Percentiles rank a stretch among this genome's conserved stretches.
phyloP scores from a whole-genome alignment of 2,113 vertebrate genomes.

The Colius striatus region DNA sequence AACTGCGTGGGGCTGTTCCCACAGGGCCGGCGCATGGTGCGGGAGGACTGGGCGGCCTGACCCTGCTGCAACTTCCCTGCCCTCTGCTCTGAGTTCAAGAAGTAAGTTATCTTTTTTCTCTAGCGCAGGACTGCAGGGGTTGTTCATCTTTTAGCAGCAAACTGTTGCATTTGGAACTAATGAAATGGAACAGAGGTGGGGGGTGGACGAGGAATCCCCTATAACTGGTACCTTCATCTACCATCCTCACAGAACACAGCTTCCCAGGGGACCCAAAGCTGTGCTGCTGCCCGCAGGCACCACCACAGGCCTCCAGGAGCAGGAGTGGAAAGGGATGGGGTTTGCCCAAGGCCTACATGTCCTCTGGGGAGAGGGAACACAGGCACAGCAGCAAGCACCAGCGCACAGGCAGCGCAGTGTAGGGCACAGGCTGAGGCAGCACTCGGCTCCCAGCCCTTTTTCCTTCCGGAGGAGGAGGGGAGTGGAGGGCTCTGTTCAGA shows the following conservation, averaged over 20 bases:
- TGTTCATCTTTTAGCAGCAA: neutral
- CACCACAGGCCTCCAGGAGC: too few species aligned
- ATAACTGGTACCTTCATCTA: neutral
- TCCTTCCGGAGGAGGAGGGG: rapidly evolving
- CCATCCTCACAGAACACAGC: rapidly evolving
- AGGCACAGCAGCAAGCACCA: neutral
- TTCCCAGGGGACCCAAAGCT: neutral
- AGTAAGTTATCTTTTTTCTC: constrained; percentile 78
- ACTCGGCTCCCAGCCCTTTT: rapidly evolving
- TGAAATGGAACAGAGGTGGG: neutral
- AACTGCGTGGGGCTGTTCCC: neutral
- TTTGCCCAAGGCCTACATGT: too few species aligned
- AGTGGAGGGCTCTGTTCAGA: neutral
- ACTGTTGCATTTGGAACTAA: neutral
- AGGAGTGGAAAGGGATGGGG: too few species aligned
- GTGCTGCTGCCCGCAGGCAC: too few species aligned
- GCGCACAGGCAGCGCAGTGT: neutral
- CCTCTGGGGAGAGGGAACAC: too few species aligned
- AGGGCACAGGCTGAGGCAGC: too few species aligned
- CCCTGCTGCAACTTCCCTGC: constrained; percentile 93
- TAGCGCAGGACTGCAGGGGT: neutral
- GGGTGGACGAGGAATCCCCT: neutral
- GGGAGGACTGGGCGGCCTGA: constrained; percentile 92
- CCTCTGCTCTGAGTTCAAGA: constrained; percentile 87
- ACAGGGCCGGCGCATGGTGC: constrained; percentile 94